Conservation (phyloP, 2,797 vertebrate genomes). For the Sebastes oblongus region DNA sequence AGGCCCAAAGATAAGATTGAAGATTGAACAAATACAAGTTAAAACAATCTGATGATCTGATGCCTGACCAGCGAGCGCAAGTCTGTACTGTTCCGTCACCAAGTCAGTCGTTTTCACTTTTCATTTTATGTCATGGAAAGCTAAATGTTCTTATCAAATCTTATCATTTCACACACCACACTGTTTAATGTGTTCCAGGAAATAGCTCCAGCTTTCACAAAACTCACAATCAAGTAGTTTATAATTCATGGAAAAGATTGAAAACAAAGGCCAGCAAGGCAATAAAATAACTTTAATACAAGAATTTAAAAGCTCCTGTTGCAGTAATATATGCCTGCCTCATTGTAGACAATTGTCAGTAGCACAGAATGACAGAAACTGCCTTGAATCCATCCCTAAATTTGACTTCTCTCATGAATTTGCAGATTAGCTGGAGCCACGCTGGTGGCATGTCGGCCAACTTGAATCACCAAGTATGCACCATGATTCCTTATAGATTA, state of each 20-base stretch:
- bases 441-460: neutral
- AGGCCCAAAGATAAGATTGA: neutral
- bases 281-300: neutral
- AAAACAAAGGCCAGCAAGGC: neutral
- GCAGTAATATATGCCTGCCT: neutral
- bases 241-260: neutral
- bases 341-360: neutral
- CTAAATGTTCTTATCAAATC: conserved; percentile 22
- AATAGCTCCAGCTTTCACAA: neutral
- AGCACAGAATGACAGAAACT: neutral
- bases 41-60: neutral
- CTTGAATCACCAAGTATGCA: neutral
- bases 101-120: neutral
- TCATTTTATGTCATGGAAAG: conserved; percentile 20
- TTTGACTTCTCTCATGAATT: neutral
- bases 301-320: neutral
- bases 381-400: neutral
- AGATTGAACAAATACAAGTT: neutral
- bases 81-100: neutral
- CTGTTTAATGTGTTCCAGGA: neutral
- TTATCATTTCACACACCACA: neutral
- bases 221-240: neutral
- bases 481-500: neutral
- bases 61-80: neutral
- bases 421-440: neutral